Base-by-base conservation (phyloP, 1,140 invertebrate genomes). In the Ganaspis sp. region DNA sequence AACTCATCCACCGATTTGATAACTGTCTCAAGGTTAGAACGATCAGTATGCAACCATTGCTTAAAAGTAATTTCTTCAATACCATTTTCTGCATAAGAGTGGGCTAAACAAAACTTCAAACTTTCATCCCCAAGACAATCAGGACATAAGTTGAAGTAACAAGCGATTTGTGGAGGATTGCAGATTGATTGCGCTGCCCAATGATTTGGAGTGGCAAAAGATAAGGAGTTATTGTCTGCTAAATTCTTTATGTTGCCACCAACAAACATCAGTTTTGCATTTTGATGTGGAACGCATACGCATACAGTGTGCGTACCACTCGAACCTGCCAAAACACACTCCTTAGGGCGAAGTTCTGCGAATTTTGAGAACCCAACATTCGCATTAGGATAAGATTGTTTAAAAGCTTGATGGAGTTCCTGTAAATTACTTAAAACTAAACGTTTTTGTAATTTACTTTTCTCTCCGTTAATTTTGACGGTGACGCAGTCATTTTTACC, bases 11-110 rank as follows among this genome's bases (percentile, higher is more conserved):
- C 9, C 26, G 54, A 9, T 12, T 23, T 9, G 6, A 26, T 15
- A 6, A 58, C 21, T 26, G 54, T 58, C 15, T 26, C 54, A 0
- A 26, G 12, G 79, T 81, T n/a, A 77, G 70, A 29, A 80, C 69
- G 74, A 79, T 69, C 86, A 81, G n/a, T 23, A 12, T 26, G 9
- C 9, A 58, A 23, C 54, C 9, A 23, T 21, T 29, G 54, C 9
- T 29, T 58, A 58, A 26, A 26, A 26, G 11, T 58, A 26, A 58
- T 11, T 12, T 29, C 21, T 26, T 58, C 21, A 58, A 58, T 26
- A 58, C 11, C 9, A 58, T 23, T 26, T 58, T 58, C 54, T 9
- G 12, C 11, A 26, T 11, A 58, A 9, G 53, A 1, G 19, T 21
- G 17, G 5, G 19, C 19, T 58, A 26, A 26, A 26, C 26, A 21